Evolutionary conservation across 2,888 invertebrate genomes (phyloP), one percentile per base, ranked within the genome.

Genomic region (Tipula helvola): DNA sequence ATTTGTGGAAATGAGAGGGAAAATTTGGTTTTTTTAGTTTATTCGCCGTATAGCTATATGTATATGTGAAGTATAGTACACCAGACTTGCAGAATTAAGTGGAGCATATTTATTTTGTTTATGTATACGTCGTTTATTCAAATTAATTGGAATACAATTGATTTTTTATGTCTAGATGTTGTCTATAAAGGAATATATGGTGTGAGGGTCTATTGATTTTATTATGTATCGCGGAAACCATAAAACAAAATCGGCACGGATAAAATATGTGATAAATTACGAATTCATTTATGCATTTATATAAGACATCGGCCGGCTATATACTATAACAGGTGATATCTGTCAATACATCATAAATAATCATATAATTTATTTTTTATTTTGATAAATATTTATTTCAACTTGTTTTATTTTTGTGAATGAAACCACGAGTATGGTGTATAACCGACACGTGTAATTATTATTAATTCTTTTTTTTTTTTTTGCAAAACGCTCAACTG

Each of bases 121-220:
- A 71, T 28, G 28, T 28, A 28, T 71, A 71, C 71, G 71, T 1
- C 71, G 10, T 28, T 28, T 71, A 28, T 71, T 71, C 28, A 71
- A 71, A 71, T 71, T 71, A 71, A 71, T 71, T 71, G 71, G 71
- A 71, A 71, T 71, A 71, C 71, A 71, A 71, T 71, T 71, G 71
- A 71, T 13, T 71, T 71, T 71, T 71, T 71, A 71, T 71, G 71
- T 71, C 71, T 71, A 71, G 71, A 71, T 71, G 10, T 71, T 28
- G 71, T 71, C 71, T 71, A 28, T 10, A 28, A 13, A 71, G 18
- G 71, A 3, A 71, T 2, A 10, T 28, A 28, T 28, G 71, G 71
- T 71, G 71, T 71, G 71, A 71, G 71, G 71, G 28, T 71, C 71
- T 52, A 52, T 52, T 13, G 52, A 52, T 52, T 52, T 52, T 52